These are phyloP conservation scores for Lathamus discolor DNA, from an alignment of 2,113 vertebrate species.

Conservation along the genomic window DNA sequence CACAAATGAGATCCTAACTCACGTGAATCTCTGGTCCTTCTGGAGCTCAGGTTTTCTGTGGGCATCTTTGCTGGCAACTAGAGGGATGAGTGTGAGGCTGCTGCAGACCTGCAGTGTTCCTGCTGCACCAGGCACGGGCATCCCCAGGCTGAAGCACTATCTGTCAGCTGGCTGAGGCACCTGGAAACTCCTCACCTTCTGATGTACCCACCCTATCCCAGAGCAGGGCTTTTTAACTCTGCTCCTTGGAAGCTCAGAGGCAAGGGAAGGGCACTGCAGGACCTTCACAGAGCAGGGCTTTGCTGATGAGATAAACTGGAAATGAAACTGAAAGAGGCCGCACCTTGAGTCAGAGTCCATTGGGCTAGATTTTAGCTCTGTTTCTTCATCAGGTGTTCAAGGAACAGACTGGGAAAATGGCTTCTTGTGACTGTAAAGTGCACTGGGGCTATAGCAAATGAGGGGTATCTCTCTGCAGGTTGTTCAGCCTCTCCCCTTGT, in stretches of 20 bases:
- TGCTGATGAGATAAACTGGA: not conserved
- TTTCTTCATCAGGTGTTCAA: not conserved
- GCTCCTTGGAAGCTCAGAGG: not conserved
- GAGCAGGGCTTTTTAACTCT: not conserved
- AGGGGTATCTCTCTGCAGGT: not conserved
- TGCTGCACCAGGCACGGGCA: not conserved
- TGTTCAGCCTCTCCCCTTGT: not conserved
- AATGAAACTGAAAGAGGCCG: not conserved
- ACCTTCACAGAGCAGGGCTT: not conserved
- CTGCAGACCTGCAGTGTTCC: not conserved
- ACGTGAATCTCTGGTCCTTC: fast-evolving
- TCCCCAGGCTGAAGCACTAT: not conserved
- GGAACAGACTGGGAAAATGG: not conserved
- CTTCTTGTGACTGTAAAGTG: not conserved
- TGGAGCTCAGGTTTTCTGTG: not conserved
- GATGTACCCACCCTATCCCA: not conserved
- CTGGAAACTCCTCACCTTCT: not conserved
- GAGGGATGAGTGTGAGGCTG: not conserved
- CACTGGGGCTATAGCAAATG: not conserved
- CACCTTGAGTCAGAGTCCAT: not conserved
- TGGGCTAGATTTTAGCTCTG: not conserved
- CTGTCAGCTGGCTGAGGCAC: not conserved
- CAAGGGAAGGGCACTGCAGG: not conserved
- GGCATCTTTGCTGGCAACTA: not conserved
- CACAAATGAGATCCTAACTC: not conserved